Conservation (phyloP, 2,797 vertebrate genomes). For the Pantherophis alleghaniensis region DNA sequence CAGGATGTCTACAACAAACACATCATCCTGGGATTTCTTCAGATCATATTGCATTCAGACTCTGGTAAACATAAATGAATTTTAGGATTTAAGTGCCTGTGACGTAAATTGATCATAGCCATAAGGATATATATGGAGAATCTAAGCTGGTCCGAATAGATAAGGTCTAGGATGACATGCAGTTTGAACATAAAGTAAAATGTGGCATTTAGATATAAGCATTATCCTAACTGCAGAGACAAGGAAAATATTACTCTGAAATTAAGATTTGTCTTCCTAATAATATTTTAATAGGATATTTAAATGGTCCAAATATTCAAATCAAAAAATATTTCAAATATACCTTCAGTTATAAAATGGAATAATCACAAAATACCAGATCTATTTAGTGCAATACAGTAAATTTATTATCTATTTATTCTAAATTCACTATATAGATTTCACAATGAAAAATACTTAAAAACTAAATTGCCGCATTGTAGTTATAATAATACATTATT, state of each 20-base stretch:
- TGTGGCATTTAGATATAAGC: not conserved
- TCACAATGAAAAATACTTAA: not conserved
- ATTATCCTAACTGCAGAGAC: not conserved
- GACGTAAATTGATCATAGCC: not conserved
- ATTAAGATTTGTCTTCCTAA: not conserved
- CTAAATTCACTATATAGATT: not conserved
- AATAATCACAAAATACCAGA: not conserved
- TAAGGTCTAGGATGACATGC: not conserved
- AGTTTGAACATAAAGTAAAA: not conserved
- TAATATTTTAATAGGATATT: not conserved
- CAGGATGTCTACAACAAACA: not conserved
- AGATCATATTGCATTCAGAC: not conserved
- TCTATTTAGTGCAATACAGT: not conserved
- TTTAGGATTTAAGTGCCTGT: not conserved
- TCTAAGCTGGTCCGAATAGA: not conserved
- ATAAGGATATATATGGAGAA: not conserved
- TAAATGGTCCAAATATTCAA: not conserved
- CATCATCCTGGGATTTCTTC: not conserved
- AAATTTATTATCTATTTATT: not conserved
- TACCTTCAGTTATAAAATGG: not conserved
- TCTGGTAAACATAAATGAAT: not conserved
- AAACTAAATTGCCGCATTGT: not conserved
- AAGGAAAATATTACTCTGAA: not conserved
- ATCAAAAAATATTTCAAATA: not conserved
- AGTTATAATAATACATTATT: not conserved